phyloP scores from a whole-genome alignment of 2,888 invertebrate genomes.

The Barypeithes pellucidus region DNA sequence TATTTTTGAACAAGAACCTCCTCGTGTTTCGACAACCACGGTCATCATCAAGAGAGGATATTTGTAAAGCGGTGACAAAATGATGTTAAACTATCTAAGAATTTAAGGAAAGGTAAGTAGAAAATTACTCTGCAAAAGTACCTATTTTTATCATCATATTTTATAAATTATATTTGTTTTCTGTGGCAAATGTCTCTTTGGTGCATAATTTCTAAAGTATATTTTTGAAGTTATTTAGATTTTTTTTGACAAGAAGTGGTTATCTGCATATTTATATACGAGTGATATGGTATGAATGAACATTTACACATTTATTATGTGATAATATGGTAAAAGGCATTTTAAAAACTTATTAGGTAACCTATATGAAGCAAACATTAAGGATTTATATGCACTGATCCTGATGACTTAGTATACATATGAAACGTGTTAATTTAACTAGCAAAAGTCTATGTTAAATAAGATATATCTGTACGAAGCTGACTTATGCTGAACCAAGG shows the following conservation, averaged over 20 bases:
- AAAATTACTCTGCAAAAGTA: too few relatives aligned
- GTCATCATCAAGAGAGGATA: too few relatives aligned
- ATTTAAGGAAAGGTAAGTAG: too few relatives aligned
- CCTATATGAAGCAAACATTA: slow-evolving; percentile 11
- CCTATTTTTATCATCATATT: too few relatives aligned
- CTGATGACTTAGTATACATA: slow-evolving; percentile 21
- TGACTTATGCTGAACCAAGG: too few relatives aligned
- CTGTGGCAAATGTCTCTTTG: too few relatives aligned
- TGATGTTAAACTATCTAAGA: too few relatives aligned
- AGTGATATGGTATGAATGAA: slow-evolving; percentile 39
- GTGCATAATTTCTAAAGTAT: neutral
- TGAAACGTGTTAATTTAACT: slow-evolving; percentile 7
- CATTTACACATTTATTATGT: slow-evolving; percentile 63
- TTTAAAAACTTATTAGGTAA: slow-evolving; percentile 56
- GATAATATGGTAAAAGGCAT: slow-evolving; percentile 69
- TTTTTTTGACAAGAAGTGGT: slow-evolving; percentile 10
- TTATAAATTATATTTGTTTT: too few relatives aligned
- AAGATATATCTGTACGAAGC: slow-evolving; percentile 1
- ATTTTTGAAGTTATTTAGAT: neutral
- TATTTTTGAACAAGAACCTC: too few relatives aligned
- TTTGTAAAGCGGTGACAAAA: too few relatives aligned
- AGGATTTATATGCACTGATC: slow-evolving; percentile 2
- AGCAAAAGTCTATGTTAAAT: neutral
- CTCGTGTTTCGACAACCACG: too few relatives aligned
- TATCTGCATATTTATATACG: slow-evolving; percentile 13